Percentiles rank a stretch among this genome's conserved stretches.
Conservation (phyloP, 2,113 vertebrate species). For the Notarius quadriscutis region DNA sequence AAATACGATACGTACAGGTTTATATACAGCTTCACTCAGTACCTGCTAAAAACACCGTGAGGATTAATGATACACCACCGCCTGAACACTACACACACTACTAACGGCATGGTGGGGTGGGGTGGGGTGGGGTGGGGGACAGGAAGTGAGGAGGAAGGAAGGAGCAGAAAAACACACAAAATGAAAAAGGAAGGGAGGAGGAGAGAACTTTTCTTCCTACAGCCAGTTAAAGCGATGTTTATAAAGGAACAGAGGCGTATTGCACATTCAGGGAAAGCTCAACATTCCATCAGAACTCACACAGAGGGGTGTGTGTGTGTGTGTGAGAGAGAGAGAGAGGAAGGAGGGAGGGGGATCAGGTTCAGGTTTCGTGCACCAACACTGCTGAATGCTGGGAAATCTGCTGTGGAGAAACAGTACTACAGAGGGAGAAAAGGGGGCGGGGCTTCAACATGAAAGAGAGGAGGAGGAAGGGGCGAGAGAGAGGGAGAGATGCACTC, state of each 20-base stretch:
- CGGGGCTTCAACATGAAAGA: background rate
- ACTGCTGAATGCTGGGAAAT: slow-evolving; percentile 57
- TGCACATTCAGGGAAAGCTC: slow-evolving; percentile 98
- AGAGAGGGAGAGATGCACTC: background rate
- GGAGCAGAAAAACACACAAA: slow-evolving; percentile 55
- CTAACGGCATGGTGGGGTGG: background rate
- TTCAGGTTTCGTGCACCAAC: slow-evolving; percentile 31
- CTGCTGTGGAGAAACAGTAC: slow-evolving; percentile 52
- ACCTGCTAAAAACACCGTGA: slow-evolving; percentile 98
- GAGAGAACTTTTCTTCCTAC: slow-evolving; percentile 77
- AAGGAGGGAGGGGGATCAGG: background rate
- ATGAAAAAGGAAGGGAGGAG: background rate
- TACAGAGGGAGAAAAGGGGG: slow-evolving; percentile 24
- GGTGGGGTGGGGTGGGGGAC: background rate
- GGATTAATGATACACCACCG: slow-evolving; percentile 74
- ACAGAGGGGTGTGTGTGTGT: slow-evolving; percentile 16
- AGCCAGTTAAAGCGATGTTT: slow-evolving; percentile 85
- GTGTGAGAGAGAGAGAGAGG: slow-evolving; percentile 26
- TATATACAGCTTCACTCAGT: slow-evolving; percentile 95
- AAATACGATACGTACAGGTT: slow-evolving; percentile 81
- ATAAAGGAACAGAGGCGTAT: slow-evolving; percentile 89
- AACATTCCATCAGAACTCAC: slow-evolving; percentile 72
- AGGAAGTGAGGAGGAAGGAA: slow-evolving; percentile 68
- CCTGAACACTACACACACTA: slow-evolving; percentile 76
- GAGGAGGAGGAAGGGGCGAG: background rate